Percentiles rank a stretch among this genome's conserved stretches.
phyloP scores from a whole-genome alignment of 2,888 invertebrate species.

The Hirtodrosophila duncani region DNA sequence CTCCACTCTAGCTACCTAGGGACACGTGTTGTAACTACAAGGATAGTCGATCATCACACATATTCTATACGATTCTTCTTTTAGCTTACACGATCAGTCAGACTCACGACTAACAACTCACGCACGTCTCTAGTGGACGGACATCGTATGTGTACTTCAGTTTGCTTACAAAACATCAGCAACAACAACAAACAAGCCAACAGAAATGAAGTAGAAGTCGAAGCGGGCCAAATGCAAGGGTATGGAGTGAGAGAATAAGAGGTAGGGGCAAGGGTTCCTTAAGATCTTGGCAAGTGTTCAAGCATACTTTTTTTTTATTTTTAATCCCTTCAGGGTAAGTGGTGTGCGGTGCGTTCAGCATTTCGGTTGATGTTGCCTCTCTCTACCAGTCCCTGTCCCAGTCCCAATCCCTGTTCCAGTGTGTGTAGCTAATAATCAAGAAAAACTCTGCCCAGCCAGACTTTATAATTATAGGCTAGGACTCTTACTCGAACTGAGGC shows the following conservation, averaged over 20 bases:
- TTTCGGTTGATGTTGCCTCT: background rate
- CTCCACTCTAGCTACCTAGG: no score
- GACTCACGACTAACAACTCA: no score
- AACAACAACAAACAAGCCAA: constrained; percentile 29
- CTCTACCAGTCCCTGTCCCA: background rate
- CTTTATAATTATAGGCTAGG: constrained; percentile 44
- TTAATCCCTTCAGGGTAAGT: constrained; percentile 62
- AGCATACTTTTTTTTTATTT: constrained; percentile 17
- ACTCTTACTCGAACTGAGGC: no score
- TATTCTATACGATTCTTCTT: no score
- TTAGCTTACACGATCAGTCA: no score
- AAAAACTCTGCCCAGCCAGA: constrained; percentile 10
- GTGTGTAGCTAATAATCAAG: constrained; percentile 62
- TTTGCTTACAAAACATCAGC: constrained; percentile 63
- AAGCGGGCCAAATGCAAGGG: constrained; percentile 10
- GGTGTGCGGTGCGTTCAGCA: constrained; percentile 1
- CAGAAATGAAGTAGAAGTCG: constrained; percentile 29
- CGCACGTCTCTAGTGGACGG: no score
- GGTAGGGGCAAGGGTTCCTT: constrained; percentile 22
- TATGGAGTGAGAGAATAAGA: constrained; percentile 17
- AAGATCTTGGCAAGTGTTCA: constrained; percentile 19
- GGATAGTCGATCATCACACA: no score
- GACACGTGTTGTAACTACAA: no score
- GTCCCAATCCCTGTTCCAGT: constrained; percentile 7
- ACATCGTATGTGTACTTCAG: constrained; percentile 49